Conservation (phyloP, 2,797 vertebrate genomes). For the Danio tinwini region DNA sequence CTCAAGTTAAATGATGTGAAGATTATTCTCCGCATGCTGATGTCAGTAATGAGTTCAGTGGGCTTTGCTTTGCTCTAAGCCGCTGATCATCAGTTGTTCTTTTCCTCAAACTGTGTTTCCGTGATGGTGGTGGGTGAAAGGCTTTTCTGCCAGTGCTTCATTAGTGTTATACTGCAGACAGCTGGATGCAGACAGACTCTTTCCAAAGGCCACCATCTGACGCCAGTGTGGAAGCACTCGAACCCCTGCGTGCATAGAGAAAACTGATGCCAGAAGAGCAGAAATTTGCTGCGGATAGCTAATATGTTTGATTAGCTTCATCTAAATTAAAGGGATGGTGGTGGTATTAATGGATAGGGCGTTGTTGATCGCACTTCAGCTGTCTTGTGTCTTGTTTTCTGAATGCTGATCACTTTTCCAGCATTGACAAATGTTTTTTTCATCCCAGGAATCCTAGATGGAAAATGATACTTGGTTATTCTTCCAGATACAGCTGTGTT, state of each 20-base stretch:
- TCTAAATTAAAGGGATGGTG: conserved; percentile 19
- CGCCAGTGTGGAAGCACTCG: conserved; percentile 56
- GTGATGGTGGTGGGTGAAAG: conserved; percentile 53
- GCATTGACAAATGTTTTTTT: conserved; percentile 30
- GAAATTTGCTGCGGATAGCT: not conserved
- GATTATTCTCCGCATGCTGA: conserved; percentile 38
- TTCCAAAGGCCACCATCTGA: conserved; percentile 66
- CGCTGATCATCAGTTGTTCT: conserved; percentile 16
- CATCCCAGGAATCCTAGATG: conserved; percentile 9
- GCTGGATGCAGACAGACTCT: conserved; percentile 71
- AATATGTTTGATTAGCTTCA: conserved; percentile 26
- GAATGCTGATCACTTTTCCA: conserved; percentile 1
- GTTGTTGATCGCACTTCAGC: not conserved
- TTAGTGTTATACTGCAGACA: conserved; percentile 66
- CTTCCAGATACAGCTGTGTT: conserved; percentile 35
- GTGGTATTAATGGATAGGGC: conserved; percentile 8
- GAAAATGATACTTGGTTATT: conserved; percentile 20
- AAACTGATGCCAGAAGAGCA: not conserved
- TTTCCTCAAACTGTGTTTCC: conserved; percentile 47
- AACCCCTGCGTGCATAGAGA: conserved; percentile 45
- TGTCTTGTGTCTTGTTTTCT: conserved; percentile 12
- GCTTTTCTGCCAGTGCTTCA: conserved; percentile 65
- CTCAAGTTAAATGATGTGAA: conserved; percentile 20
- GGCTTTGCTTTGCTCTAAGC: conserved; percentile 19
- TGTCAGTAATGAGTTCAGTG: conserved; percentile 15